A percentile compares a stretch with the other conserved stretches of the same genome.
phyloP scores from a whole-genome alignment of 2,797 vertebrate genomes.

The Neosilurus hyrtlii region DNA sequence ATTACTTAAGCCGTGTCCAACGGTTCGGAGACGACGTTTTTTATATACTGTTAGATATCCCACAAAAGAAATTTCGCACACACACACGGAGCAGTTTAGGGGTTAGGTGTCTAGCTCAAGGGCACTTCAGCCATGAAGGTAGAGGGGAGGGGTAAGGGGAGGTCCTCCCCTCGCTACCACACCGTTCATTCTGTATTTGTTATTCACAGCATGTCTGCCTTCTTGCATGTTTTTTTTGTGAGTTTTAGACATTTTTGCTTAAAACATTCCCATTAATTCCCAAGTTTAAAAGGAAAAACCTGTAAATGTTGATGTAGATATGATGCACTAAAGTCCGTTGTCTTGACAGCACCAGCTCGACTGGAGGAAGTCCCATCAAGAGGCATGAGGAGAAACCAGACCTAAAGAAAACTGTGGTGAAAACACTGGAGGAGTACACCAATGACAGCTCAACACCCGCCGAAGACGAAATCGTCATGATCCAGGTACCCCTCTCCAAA shows the following conservation, averaged over 20 bases:
- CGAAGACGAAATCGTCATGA: slow-evolving; percentile 80
- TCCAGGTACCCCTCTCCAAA: slow-evolving; percentile 81
- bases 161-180: neutral
- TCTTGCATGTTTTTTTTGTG: neutral
- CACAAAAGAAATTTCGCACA: too few species aligned
- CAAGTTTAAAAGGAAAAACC: neutral
- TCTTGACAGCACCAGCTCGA: slow-evolving; percentile 75
- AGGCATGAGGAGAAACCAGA: slow-evolving; percentile 76
- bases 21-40: too few species aligned
- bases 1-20: too few species aligned
- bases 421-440: slow-evolving; percentile 81
- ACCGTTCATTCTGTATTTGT: neutral
- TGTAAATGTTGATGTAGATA: neutral
- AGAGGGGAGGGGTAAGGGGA: too few species aligned
- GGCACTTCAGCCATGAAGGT: too few species aligned
- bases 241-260: neutral
- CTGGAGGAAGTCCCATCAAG: slow-evolving; percentile 80
- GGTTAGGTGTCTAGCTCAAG: too few species aligned
- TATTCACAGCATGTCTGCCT: neutral
- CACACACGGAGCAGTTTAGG: too few species aligned
- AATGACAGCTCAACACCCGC: slow-evolving; percentile 77
- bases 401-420: slow-evolving; percentile 76
- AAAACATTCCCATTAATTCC: neutral
- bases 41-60: too few species aligned
- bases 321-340: neutral